phyloP scores from a whole-genome alignment of 1,140 invertebrate genomes.

The Leptinotarsa undecemlineata region DNA sequence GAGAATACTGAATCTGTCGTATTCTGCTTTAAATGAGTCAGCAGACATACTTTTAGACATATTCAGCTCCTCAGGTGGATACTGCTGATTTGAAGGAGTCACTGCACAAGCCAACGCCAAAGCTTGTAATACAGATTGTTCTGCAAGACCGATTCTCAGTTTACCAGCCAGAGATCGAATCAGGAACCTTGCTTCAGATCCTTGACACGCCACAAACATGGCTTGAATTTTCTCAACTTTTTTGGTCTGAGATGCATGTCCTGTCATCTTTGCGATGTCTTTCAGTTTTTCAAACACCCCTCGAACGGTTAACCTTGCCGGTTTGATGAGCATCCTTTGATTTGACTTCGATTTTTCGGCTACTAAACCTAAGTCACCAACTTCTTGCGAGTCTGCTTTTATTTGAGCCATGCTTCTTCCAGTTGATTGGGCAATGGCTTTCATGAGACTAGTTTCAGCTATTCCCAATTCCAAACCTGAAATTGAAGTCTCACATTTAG shows the following conservation, averaged over 20 bases:
- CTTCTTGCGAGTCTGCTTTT: constrained; percentile 76
- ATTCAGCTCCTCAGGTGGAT: constrained; percentile 69
- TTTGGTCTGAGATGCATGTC: constrained; percentile 69
- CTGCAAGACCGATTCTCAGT: constrained; percentile 93
- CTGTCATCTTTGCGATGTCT: constrained; percentile 88
- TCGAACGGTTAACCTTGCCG: constrained; percentile 67
- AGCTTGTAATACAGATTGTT: constrained; percentile 93
- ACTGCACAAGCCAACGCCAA: constrained; percentile 81
- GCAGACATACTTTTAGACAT: constrained; percentile 62
- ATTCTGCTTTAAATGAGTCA: constrained; percentile 80
- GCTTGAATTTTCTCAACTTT: constrained; percentile 92
- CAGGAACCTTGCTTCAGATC: constrained; percentile 89
- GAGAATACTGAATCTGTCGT: constrained; percentile 77
- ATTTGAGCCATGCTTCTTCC: constrained; percentile 85
- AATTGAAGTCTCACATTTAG: constrained; percentile 1
- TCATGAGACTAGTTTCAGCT: constrained; percentile 92
- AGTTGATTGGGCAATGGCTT: constrained; percentile 91
- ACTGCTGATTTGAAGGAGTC: constrained; percentile 70
- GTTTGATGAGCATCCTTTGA: constrained; percentile 87
- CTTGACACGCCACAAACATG: constrained; percentile 89
- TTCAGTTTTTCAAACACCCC: constrained; percentile 85
- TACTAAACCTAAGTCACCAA: constrained; percentile 91
- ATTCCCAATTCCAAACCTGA: constrained; percentile 68
- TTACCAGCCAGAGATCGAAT: constrained; percentile 93
- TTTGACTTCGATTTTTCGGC: constrained; percentile 88